Conservation (phyloP, 2,113 vertebrate species). For the Microcebus lehilahytsara region DNA sequence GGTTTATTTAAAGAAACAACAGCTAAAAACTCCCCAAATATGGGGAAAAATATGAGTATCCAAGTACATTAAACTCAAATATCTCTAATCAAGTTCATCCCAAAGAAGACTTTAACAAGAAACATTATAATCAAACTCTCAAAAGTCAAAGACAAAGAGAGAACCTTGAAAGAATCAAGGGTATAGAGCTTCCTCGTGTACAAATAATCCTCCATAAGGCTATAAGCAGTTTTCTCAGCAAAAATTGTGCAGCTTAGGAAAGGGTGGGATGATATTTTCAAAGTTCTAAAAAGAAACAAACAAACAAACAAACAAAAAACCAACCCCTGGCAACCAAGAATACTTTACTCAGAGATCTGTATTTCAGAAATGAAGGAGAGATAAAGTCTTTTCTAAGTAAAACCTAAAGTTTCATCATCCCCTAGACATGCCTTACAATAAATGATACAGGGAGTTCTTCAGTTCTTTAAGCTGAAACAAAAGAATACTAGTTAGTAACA, state of each 20-base stretch:
- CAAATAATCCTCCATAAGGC: neutral
- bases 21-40: neutral
- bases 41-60: neutral
- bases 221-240: neutral
- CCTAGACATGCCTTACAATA: neutral
- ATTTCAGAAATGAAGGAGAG: neutral
- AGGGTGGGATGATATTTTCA: neutral
- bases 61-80: neutral
- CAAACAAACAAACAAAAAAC: no score
- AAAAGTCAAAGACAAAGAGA: neutral
- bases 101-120: neutral
- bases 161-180: neutral
- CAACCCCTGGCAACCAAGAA: neutral
- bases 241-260: neutral
- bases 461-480: neutral
- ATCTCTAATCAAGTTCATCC: neutral
- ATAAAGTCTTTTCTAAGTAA: neutral
- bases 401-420: neutral
- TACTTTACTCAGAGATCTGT: neutral
- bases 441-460: neutral
- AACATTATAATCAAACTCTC: neutral
- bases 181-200: neutral
- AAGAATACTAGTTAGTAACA: neutral
- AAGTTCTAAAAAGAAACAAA: no score
- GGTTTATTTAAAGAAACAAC: neutral